These are phyloP conservation scores for Drosophila kanekoi DNA, from an alignment of 2,888 invertebrate genomes.

Conservation along the genomic window DNA sequence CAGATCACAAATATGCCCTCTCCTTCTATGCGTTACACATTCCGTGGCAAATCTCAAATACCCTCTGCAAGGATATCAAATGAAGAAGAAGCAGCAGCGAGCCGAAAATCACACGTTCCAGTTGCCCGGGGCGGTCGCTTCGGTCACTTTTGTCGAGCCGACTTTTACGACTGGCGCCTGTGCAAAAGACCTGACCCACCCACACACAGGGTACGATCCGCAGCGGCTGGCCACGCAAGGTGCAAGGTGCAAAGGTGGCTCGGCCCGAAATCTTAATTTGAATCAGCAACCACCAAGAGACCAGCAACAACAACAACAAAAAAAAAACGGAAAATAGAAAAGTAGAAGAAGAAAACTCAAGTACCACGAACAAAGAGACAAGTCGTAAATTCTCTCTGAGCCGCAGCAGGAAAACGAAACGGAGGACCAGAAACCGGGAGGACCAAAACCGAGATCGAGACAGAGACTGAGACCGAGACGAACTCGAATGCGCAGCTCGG, in stretches of 20 bases:
- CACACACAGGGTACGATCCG: constrained; percentile 36
- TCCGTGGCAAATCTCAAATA: too few relatives aligned
- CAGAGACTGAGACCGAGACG: constrained; percentile 20
- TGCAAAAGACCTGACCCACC: constrained; percentile 77
- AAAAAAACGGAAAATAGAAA: too few relatives aligned
- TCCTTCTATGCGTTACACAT: too few relatives aligned
- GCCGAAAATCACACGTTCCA: constrained; percentile 62
- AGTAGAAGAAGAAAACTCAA: constrained; percentile 37
- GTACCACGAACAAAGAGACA: constrained; percentile 48
- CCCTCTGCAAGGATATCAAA: too few relatives aligned
- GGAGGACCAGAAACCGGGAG: neutral
- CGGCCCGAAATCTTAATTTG: constrained; percentile 69
- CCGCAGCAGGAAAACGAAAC: constrained; percentile 17
- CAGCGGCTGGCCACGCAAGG: constrained; percentile 49
- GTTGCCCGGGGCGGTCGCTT: constrained; percentile 24
- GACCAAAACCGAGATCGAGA: constrained; percentile 13
- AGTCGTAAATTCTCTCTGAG: constrained; percentile 63
- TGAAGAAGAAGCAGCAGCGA: constrained; percentile 3
- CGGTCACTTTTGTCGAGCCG: constrained; percentile 51
- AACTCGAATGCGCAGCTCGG: constrained; percentile 33
- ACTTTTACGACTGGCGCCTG: constrained; percentile 77
- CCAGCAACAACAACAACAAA: neutral
- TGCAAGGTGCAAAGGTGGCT: constrained; percentile 55
- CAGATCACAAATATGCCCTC: too few relatives aligned
- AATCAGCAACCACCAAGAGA: constrained; percentile 50